Percentiles rank a stretch among this genome's conserved stretches.
These are phyloP conservation scores for Drosophila murphyi DNA, from an alignment of 1,140 invertebrate species.

Conservation along the genomic window DNA sequence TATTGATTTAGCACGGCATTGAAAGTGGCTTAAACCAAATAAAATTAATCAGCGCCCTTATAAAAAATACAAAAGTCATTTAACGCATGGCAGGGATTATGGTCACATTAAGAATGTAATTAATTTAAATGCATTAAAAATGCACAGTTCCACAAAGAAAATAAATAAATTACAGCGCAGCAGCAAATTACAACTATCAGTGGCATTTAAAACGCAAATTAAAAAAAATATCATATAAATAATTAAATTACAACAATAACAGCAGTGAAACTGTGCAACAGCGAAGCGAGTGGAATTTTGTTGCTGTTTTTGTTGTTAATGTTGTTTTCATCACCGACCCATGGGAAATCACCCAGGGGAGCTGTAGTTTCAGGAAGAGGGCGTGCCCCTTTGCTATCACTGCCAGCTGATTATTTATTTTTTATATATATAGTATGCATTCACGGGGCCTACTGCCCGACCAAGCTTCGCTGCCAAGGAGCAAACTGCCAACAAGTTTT, in stretches of 20 bases:
- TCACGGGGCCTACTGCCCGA: slow-evolving; percentile 54
- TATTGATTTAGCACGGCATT: slow-evolving; percentile 31
- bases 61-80: slow-evolving; percentile 63
- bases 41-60: slow-evolving; percentile 41
- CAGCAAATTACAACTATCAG: slow-evolving; percentile 44
- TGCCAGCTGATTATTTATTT: slow-evolving; percentile 72
- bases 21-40: slow-evolving; percentile 30
- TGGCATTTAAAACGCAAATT: slow-evolving; percentile 56
- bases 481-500: slow-evolving; percentile 33
- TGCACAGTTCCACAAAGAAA: slow-evolving; percentile 56
- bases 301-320: not conserved
- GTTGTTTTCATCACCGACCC: slow-evolving; percentile 33
- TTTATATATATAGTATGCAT: slow-evolving; percentile 31
- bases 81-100: slow-evolving; percentile 62
- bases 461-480: slow-evolving; percentile 28
- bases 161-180: slow-evolving; percentile 32
- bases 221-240: slow-evolving; percentile 63
- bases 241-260: slow-evolving; percentile 70
- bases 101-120: slow-evolving; percentile 74
- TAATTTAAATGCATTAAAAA: slow-evolving; percentile 68
- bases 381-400: slow-evolving; percentile 42
- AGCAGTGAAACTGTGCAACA: slow-evolving; percentile 24
- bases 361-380: slow-evolving; percentile 33
- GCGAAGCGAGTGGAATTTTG: slow-evolving; percentile 25
- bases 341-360: not conserved